These are phyloP conservation scores for Clistopyga incitator DNA, from an alignment of 2,888 invertebrate species.

Conservation along the genomic window DNA sequence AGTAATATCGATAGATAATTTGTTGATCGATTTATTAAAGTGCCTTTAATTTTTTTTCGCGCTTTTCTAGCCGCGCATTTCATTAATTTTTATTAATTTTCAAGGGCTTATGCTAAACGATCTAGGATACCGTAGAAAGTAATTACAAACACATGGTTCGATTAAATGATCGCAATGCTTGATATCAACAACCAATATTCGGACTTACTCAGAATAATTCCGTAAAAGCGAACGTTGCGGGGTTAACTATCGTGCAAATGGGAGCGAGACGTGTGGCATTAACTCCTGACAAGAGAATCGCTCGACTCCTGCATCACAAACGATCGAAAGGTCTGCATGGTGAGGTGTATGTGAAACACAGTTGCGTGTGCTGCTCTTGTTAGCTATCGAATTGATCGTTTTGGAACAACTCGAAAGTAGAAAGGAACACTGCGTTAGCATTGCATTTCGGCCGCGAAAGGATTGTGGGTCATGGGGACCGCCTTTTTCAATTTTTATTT, in stretches of 20 bases:
- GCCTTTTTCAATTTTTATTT: not conserved
- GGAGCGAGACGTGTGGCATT: not conserved
- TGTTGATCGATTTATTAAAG: too few species aligned
- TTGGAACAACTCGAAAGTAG: conserved; percentile 36
- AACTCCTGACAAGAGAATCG: conserved; percentile 30
- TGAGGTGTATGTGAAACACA: conserved; percentile 1
- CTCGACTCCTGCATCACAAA: conserved; percentile 33
- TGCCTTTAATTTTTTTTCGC: not conserved
- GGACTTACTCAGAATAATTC: conserved; percentile 19
- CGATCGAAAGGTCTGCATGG: conserved; percentile 25
- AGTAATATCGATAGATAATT: too few species aligned
- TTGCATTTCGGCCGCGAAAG: conserved; percentile 28
- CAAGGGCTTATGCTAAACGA: not conserved
- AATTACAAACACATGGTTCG: not conserved
- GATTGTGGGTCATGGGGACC: not conserved
- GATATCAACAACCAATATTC: not conserved
- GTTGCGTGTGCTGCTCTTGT: conserved; percentile 29
- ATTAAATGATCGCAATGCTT: not conserved
- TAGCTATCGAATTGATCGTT: conserved; percentile 28
- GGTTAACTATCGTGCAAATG: conserved; percentile 7
- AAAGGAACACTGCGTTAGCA: conserved; percentile 26
- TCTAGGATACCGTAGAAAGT: not conserved
- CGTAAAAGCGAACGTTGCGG: conserved; percentile 23
- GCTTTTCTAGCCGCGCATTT: not conserved
- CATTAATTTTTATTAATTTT: not conserved